Evolutionary conservation across 2,888 invertebrate genomes (phyloP).

Genomic region (Norana najaformis): DNA sequence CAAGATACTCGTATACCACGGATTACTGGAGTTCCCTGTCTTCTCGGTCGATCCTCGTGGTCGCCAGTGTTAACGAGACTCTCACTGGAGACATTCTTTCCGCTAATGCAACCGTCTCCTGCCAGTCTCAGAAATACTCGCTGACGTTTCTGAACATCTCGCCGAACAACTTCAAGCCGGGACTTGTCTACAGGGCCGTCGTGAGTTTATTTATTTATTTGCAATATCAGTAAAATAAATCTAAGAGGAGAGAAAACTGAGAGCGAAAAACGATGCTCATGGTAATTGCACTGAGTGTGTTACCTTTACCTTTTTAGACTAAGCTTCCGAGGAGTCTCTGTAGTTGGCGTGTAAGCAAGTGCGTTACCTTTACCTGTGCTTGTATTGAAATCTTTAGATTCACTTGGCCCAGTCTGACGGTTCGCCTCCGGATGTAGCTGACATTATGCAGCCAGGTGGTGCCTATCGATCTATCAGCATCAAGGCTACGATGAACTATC

Average conservation of each 20-base stretch:
- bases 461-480: background rate
- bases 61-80: conserved; percentile 25
- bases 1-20: background rate
- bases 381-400: too few species aligned
- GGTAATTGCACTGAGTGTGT: too few species aligned
- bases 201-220: background rate
- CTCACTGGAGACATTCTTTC: conserved; percentile 7
- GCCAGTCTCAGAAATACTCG: background rate
- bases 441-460: conserved; percentile 21
- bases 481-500: background rate
- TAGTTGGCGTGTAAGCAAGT: too few species aligned
- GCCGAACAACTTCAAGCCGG: conserved; percentile 27
- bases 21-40: conserved; percentile 18
- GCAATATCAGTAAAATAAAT: too few species aligned
- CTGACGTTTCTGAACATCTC: conserved; percentile 25
- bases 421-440: background rate
- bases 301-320: too few species aligned
- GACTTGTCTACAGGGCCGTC: conserved; percentile 17
- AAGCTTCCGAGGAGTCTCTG: too few species aligned
- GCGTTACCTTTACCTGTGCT: too few species aligned
- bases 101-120: conserved; percentile 20
- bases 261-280: too few species aligned
- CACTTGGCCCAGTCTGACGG: conserved; percentile 1
- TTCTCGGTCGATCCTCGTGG: background rate
- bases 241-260: too few species aligned